Base-by-base conservation (phyloP, 2,113 vertebrate genomes). In the Poecilia latipinna region DNA sequence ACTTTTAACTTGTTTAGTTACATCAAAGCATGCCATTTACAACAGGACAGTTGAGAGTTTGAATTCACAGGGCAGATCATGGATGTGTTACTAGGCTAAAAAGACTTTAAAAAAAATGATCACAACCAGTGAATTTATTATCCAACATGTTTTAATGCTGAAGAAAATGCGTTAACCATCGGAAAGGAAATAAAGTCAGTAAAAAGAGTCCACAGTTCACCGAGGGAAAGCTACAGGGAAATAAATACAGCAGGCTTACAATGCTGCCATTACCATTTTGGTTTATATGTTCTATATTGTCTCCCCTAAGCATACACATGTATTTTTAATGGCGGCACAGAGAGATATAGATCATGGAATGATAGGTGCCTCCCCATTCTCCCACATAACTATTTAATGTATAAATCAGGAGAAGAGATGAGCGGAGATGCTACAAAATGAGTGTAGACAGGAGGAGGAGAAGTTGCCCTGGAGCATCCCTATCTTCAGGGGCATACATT, bases 211-310 rank as follows among this genome's bases (percentile, higher is more conserved):
- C 37, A 75, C 64, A 63, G 42, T 72, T 63, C 70, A 65, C 76
- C 68, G 78, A 82, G 65, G 75, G 82, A 90, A 90, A 82, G 88
- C 91, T 91, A 78, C 89, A 78, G 90, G 90, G 89, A 92, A 93
- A 95, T 93, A 90, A 94, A 93, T 91, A 91, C 64, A 89, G 86
- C 77, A 83, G 75, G 74, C 83, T 84, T 86, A 89, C 89, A 91
- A 89, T 89, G 90, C 92, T 80, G 91, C 93, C 86, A 88, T 94
- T 92, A 93, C 91, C 92, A 89, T 93, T 94, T 92, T 94, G 94
- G 95, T 95, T 94, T 94, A 94, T 95, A 94, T 87, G 91, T 94
- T 95, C 93, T 91, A 94, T 95, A 94, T 92, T 92, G 92, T 93
- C 93, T 92, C 89, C 94, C 91, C 91, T 90, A 92, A 94, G 93